Evolutionary conservation across 2,113 vertebrate species (phyloP), one percentile per base, ranked within the genome.

Genomic region (Larimichthys crocea): DNA sequence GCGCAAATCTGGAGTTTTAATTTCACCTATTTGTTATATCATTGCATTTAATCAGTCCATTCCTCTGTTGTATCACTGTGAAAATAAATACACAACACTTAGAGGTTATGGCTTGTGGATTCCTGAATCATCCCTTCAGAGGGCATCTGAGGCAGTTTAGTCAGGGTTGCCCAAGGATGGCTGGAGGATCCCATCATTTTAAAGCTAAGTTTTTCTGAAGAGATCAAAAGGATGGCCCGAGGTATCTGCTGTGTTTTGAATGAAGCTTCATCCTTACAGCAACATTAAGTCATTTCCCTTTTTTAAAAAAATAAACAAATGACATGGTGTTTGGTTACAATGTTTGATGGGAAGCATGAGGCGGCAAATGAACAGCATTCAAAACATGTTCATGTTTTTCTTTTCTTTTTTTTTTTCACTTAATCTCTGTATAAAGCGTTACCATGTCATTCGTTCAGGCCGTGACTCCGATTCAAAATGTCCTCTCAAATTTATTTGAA

Each of bases 181-280:
- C 40, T 65, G 42, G 29, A 80, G 74, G 56, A 86, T 74, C 46
- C 42, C 22, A 67, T 29, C 49, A 76, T 80, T 85, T 82, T 79
- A 48, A 76, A 84, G 60, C 42, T 40, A 72, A 61, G 29, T 67
- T 76, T 86, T 68, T 82, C 61, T 76, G 63, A 56, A 77, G 80
- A 66, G 52, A 82, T 89, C 75, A 89, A 87, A 86, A 76, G 29
- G 52, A 79, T 76, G 84, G 62, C 74, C 64, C 0, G 2, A 67
- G 77, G 65, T 60, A 73, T 68, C 16, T 50, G 53, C 63, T 82
- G 62, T 57, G 73, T 65, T 82, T 26, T 52, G 62, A 82, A 84
- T 35, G 53, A 80, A 29, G 68, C 65, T 68, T 74, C 40, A 78
- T 71, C 64, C 65, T 81, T 53, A 75, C 42, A 66, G 59, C 10